Percentiles rank a stretch among this genome's conserved stretches.
phyloP scores from a whole-genome alignment of 1,140 invertebrate genomes.

The Portunus trituberculatus region DNA sequence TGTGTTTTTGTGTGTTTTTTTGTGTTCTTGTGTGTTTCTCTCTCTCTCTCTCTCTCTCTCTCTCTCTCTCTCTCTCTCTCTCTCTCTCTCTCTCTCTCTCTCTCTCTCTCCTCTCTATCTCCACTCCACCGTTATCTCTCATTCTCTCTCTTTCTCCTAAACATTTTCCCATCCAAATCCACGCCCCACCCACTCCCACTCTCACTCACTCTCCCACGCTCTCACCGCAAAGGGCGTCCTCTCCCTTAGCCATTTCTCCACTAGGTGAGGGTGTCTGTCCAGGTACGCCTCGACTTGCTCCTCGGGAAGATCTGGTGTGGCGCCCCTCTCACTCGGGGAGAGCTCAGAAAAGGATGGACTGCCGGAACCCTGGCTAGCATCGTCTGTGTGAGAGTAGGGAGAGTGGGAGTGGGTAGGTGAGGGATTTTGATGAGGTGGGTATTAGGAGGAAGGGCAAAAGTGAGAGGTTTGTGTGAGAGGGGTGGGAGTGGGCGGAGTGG shows the following conservation, averaged over 20 bases:
- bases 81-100: slow-evolving; percentile 9
- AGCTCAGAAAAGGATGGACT: slow-evolving; percentile 51
- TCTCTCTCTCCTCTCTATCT: neutral
- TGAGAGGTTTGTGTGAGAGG: neutral
- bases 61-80: slow-evolving; percentile 32
- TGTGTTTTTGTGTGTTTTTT: too few species aligned
- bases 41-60: slow-evolving; percentile 10
- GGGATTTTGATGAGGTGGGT: neutral
- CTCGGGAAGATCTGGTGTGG: slow-evolving; percentile 37
- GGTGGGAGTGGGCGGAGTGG: neutral
- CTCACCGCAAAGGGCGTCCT: slow-evolving; percentile 43
- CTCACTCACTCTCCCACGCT: neutral
- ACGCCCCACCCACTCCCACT: neutral
- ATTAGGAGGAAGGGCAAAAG: neutral
- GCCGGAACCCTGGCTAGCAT: slow-evolving; percentile 1
- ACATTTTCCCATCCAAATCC: too few species aligned
- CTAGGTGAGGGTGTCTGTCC: slow-evolving; percentile 57
- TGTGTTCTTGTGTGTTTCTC: too few species aligned
- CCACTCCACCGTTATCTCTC: neutral
- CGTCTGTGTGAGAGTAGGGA: slow-evolving; percentile 7
- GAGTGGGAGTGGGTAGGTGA: neutral
- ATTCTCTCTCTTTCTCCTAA: neutral
- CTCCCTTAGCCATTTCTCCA: slow-evolving; percentile 60
- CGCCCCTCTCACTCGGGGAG: slow-evolving; percentile 38
- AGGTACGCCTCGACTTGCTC: slow-evolving; percentile 57